Evolutionary conservation across 1,140 invertebrate species (phyloP).

Genomic region (Lordiphosa collinella): DNA sequence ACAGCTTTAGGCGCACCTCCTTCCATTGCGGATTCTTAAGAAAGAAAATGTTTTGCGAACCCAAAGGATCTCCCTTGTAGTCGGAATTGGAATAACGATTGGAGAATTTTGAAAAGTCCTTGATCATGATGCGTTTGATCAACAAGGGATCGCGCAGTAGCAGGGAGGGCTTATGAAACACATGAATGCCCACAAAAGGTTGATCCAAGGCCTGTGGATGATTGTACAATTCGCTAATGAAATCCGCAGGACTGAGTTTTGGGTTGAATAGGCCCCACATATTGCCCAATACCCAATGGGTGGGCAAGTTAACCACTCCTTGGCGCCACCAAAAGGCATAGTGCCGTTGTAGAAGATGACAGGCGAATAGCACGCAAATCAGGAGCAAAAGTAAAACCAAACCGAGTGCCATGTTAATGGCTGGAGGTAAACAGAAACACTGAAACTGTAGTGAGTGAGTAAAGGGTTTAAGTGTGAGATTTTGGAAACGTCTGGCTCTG

Average conservation of each 20-base stretch:
- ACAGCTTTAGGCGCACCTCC: constrained; percentile 80
- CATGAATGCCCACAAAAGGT: constrained; percentile 79
- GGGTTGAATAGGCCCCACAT: constrained; percentile 55
- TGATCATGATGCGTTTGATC: constrained; percentile 81
- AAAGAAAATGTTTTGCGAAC: constrained; percentile 72
- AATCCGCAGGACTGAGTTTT: constrained; percentile 54
- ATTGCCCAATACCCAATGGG: constrained; percentile 76
- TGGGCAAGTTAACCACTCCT: constrained; percentile 73
- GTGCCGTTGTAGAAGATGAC: constrained; percentile 31
- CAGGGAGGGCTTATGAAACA: constrained; percentile 80
- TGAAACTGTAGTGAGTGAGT: not conserved
- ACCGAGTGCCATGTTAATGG: constrained; percentile 30
- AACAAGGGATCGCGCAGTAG: constrained; percentile 81
- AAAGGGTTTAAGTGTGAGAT: constrained; percentile 11
- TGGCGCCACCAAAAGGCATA: constrained; percentile 76
- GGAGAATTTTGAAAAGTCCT: constrained; percentile 79
- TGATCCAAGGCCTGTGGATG: constrained; percentile 50
- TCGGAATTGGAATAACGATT: constrained; percentile 80
- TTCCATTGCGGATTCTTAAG: constrained; percentile 80
- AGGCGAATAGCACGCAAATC: constrained; percentile 11
- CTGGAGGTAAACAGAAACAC: constrained; percentile 1
- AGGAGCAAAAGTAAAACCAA: constrained; percentile 12
- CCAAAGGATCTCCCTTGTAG: constrained; percentile 72
- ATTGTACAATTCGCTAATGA: constrained; percentile 55
- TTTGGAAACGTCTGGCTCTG: not conserved